Evolutionary conservation across 2,113 vertebrate genomes (phyloP), one percentile per base, ranked within the genome.

Genomic region (Emydura subglobosa): DNA sequence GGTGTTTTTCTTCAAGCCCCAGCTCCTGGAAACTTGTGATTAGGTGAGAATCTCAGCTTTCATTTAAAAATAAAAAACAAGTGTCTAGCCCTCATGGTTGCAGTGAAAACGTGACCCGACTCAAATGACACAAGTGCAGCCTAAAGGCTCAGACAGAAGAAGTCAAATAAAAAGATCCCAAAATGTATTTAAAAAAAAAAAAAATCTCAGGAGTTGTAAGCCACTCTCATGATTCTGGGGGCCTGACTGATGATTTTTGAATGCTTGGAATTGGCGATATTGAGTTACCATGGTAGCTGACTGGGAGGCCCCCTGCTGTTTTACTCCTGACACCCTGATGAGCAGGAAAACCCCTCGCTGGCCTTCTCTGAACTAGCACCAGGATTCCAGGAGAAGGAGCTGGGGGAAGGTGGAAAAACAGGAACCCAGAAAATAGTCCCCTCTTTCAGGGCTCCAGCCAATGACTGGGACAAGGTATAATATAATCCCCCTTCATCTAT

Each of bases 281-380:
- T 81, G 27, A 72, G 93, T 96, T 97, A 50, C 96, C 90, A 94
- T 94, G 94, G 94, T 89, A 96, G 96, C 93, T 95, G 94, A 87
- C 55, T 89, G 11, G 39, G 42, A 42, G 72, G 21, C n/a, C n/a
- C 19, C 42, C 21, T n/a, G 8, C n/a, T 74, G 39, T 42, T 21
- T 74, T 74, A 42, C 61, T 49, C 22, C 57, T 4, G 3, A 59
- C 87, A 89, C 78, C 31, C 4, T 1, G 83, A 84, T 49, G 5
- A 27, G 29, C 1, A 13, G 10, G 82, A 21, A 89, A 78, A 31
- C 13, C 50, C 3, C 91, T 89, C 59, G 54, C 91, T 47, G 16
- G 65, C 12, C 68, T 74, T 9, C 22, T 25, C 5, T 44, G 39
- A 44, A 44, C 42, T 14, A 42, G 39, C 72, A 76, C 72, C 22